These are phyloP conservation scores for Glandiceps talaboti DNA, from an alignment of 53 echinoderm and acorn worm genomes.

Conservation along the genomic window DNA sequence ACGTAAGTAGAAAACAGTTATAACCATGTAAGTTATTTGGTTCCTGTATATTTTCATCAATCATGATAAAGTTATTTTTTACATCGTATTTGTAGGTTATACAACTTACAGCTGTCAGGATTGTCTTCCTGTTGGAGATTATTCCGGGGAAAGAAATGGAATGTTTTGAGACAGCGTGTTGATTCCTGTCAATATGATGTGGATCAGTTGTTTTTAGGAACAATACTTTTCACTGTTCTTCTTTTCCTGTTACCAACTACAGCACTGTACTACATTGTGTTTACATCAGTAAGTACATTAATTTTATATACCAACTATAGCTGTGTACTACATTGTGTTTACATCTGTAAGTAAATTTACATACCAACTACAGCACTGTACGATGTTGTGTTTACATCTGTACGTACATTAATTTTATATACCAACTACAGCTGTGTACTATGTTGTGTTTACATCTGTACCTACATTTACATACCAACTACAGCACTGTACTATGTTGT, in stretches of 20 bases:
- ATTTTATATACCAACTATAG: slow-evolving; percentile 86
- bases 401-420: too few species aligned
- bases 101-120: slow-evolving; percentile 66
- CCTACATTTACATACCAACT: slow-evolving; percentile 82
- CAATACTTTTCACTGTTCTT: slow-evolving; percentile 84
- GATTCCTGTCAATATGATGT: slow-evolving; percentile 85
- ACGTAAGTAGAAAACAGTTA: slow-evolving; percentile 29
- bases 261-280: slow-evolving; percentile 71
- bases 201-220: slow-evolving; percentile 89
- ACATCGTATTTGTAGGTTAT: slow-evolving; percentile 43
- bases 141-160: slow-evolving; percentile 97
- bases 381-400: slow-evolving; percentile 76
- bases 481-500: slow-evolving; percentile 74
- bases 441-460: too few species aligned
- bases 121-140: slow-evolving; percentile 59
- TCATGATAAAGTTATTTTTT: not conserved
- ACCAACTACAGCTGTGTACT: too few species aligned
- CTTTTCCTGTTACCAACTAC: slow-evolving; percentile 92
- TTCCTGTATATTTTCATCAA: too few species aligned
- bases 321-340: slow-evolving; percentile 79
- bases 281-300: slow-evolving; percentile 79
- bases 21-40: not conserved
- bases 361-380: slow-evolving; percentile 82
- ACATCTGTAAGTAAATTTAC: slow-evolving; percentile 78
- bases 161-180: slow-evolving; percentile 74